Evolutionary conservation across 2,797 vertebrate species (phyloP), one percentile per base, ranked within the genome.

Genomic region (Halcyon chelicuti): DNA sequence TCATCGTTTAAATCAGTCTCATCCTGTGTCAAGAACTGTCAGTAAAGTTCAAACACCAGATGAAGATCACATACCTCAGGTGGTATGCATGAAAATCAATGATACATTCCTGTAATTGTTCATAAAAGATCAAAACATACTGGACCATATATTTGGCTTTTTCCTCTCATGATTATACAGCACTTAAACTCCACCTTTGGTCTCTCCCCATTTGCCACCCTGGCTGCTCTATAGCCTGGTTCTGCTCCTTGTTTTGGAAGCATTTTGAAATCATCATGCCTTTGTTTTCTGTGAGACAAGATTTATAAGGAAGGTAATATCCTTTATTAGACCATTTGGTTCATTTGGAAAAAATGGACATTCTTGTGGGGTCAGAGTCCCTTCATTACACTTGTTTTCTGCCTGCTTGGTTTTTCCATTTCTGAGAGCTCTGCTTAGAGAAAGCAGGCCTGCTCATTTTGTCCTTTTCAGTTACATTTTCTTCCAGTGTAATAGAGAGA

Each of bases 301-400:
- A 90, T 95, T 96, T 95, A 95, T 62, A 61, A 91, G 73, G 72
- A 90, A 91, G 90, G 91, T 95, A 91, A 90, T 93, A 91, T 72
- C 79, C 90, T 95, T 93, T 97, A 94, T 94, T 95, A 90, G 72
- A 57, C 40, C 2, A 0, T 77, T 91, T 72, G 72, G 70, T 95
- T 95, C 72, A 77, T 95, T 96, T 94, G 95, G 91, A 93, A 94
- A 95, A 96, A 86, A 75, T 12, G 25, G 90, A 93, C 93, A 95
- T 95, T 93, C 79, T 90, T 97, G 62, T 3, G 10, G 91, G 79
- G 86, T 96, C 93, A 93, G 70, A 94, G 54, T 93, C 66, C 73
- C 83, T 96, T 93, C 90, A 78, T 95, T 68, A 65, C 88, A 90
- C 62, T 96, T 92, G 78, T 88, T 96, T 96, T 96, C 61, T 97